These are phyloP conservation scores for Orientallactaga bullata DNA, from an alignment of 2,113 vertebrate genomes.

Conservation along the genomic window DNA sequence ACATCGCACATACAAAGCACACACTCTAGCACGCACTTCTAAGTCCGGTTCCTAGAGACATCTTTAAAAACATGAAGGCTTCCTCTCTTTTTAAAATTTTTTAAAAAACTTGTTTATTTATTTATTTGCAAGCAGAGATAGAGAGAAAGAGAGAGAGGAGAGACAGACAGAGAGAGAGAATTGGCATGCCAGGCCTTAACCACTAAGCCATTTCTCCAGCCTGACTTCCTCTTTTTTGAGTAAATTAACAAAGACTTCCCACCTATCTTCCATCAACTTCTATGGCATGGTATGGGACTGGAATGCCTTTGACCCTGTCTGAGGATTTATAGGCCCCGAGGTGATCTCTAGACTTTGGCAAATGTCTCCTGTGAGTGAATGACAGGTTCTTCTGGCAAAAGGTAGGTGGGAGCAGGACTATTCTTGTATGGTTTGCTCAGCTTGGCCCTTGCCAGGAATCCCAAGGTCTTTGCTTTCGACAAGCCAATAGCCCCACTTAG, in stretches of 20 bases:
- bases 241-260: conserved; percentile 38
- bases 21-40: too few relatives aligned
- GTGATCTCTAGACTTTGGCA: conserved; percentile 29
- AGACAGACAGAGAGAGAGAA: too few relatives aligned
- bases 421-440: not conserved
- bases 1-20: not conserved
- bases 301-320: not conserved
- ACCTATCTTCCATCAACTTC: not conserved
- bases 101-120: too few relatives aligned
- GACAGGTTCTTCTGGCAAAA: conserved; percentile 36
- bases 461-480: conserved; percentile 44
- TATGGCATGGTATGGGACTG: not conserved
- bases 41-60: not conserved
- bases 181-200: too few relatives aligned
- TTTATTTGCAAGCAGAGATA: too few relatives aligned
- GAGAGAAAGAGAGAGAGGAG: too few relatives aligned
- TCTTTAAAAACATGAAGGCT: not conserved
- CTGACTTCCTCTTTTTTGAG: conserved; percentile 6
- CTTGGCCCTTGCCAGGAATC: conserved; percentile 46
- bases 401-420: not conserved
- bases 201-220: not conserved
- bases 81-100: conserved; percentile 19
- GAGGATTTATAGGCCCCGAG: not conserved
- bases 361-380: conserved; percentile 4
- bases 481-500: conserved; percentile 43